Percentiles rank a stretch among this genome's conserved stretches.
phyloP scores from a whole-genome alignment of 2,113 vertebrate genomes.

The Dasyprocta punctata region DNA sequence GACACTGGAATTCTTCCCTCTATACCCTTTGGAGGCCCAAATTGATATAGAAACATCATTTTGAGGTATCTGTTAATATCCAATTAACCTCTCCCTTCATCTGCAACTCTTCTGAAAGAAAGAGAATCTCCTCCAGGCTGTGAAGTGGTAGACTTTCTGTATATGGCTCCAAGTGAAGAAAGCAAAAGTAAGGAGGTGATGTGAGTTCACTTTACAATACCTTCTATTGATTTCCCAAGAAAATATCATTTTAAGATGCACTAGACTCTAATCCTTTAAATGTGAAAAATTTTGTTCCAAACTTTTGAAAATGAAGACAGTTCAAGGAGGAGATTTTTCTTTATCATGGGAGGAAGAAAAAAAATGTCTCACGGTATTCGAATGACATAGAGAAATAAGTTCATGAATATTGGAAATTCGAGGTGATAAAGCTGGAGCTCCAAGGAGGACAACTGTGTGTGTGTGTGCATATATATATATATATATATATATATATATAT shows the following conservation, averaged over 20 bases:
- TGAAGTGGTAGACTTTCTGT: conserved; percentile 7
- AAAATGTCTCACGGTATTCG: background rate
- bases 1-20: background rate
- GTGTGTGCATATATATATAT: background rate
- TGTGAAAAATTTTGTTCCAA: conserved; percentile 49
- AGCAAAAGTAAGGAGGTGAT: conserved; percentile 28
- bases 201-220: conserved; percentile 44
- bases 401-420: background rate
- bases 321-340: conserved; percentile 19
- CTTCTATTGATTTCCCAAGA: conserved; percentile 65
- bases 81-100: conserved; percentile 73
- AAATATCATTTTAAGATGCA: conserved; percentile 58
- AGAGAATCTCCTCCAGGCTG: conserved; percentile 61
- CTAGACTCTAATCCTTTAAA: background rate
- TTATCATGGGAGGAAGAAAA: background rate
- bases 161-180: conserved; percentile 26
- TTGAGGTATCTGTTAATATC: conserved; percentile 62
- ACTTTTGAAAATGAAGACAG: conserved; percentile 12
- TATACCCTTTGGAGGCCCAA: conserved; percentile 67
- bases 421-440: background rate
- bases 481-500: no score
- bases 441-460: background rate
- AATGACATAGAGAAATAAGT: conserved; percentile 33
- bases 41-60: conserved; percentile 58
- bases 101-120: conserved; percentile 68